Percentiles rank a stretch among this genome's conserved stretches.
phyloP scores from a whole-genome alignment of 2,888 invertebrate species.

The Harmothoe impar region DNA sequence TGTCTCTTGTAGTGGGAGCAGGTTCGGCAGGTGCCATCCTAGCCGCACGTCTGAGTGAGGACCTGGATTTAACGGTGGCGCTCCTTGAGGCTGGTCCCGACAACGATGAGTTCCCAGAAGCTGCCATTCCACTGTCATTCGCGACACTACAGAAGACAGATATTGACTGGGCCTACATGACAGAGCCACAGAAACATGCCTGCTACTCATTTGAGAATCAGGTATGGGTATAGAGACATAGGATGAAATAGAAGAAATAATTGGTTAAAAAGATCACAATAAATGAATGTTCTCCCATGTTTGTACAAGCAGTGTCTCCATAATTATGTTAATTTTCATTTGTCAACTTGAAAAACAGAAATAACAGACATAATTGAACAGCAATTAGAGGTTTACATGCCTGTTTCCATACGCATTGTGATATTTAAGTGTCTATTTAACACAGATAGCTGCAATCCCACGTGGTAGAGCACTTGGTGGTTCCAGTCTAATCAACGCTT shows the following conservation, averaged over 20 bases:
- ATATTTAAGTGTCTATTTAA: no score
- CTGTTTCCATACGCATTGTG: no score
- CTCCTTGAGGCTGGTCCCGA: slow-evolving; percentile 74
- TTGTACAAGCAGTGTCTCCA: no score
- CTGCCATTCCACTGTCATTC: slow-evolving; percentile 72
- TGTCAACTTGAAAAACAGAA: no score
- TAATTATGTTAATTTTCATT: no score
- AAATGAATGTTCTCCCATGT: no score
- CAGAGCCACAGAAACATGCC: slow-evolving; percentile 84
- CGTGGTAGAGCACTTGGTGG: slow-evolving; percentile 95
- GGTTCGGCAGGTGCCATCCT: slow-evolving; percentile 78
- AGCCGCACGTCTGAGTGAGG: slow-evolving; percentile 77
- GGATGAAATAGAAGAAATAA: not conserved
- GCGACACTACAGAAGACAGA: slow-evolving; percentile 86
- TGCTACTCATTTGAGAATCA: slow-evolving; percentile 85
- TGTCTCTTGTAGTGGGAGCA: slow-evolving; percentile 76
- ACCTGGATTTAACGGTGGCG: slow-evolving; percentile 73
- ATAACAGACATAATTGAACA: no score
- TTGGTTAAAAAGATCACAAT: no score
- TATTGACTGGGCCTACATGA: slow-evolving; percentile 90
- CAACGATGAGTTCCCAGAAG: slow-evolving; percentile 70
- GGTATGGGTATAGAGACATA: slow-evolving; percentile 71
- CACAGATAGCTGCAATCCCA: no score
- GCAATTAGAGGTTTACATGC: no score
- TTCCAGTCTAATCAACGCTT: slow-evolving; percentile 93